A percentile compares a stretch with the other conserved stretches of the same genome.
phyloP scores from a whole-genome alignment of 2,888 invertebrate species.

The Therioaphis trifolii region DNA sequence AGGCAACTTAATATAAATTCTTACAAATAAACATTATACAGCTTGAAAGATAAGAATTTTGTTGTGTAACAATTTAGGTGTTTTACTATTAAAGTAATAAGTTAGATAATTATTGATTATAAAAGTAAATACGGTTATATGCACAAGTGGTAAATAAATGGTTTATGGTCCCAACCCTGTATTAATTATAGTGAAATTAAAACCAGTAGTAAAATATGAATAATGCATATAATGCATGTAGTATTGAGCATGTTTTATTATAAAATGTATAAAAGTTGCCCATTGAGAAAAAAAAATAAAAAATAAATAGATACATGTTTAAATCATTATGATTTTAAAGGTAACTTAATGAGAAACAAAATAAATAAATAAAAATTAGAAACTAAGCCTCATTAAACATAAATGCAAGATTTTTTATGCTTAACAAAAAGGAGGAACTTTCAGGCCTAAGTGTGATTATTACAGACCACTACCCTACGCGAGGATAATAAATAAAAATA shows the following conservation, averaged over 20 bases:
- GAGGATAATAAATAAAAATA: conserved; percentile 57
- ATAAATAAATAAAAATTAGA: conserved; percentile 48
- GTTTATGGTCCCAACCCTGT: conserved; percentile 16
- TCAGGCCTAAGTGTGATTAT: conserved; percentile 40
- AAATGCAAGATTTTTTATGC: conserved; percentile 42
- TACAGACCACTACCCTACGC: conserved; percentile 33
- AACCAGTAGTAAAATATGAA: neutral
- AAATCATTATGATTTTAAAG: conserved; percentile 15
- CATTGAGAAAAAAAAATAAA: neutral
- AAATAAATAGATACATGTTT: neutral
- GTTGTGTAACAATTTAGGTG: neutral
- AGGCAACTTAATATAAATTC: conserved; percentile 49
- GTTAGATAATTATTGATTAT: neutral
- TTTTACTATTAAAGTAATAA: neutral
- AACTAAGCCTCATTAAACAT: conserved; percentile 59
- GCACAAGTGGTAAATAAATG: neutral
- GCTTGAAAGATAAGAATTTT: neutral
- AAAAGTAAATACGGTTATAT: neutral
- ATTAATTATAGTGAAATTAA: conserved; percentile 23
- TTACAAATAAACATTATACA: too few relatives aligned
- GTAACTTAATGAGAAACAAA: conserved; percentile 53
- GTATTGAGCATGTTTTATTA: conserved; percentile 21
- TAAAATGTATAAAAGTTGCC: conserved; percentile 55
- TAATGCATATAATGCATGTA: neutral
- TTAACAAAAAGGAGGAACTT: conserved; percentile 59